Percentiles rank a stretch among this genome's conserved stretches.
phyloP scores from a whole-genome alignment of 2,888 invertebrate species.

The Acholoe squamosa region DNA sequence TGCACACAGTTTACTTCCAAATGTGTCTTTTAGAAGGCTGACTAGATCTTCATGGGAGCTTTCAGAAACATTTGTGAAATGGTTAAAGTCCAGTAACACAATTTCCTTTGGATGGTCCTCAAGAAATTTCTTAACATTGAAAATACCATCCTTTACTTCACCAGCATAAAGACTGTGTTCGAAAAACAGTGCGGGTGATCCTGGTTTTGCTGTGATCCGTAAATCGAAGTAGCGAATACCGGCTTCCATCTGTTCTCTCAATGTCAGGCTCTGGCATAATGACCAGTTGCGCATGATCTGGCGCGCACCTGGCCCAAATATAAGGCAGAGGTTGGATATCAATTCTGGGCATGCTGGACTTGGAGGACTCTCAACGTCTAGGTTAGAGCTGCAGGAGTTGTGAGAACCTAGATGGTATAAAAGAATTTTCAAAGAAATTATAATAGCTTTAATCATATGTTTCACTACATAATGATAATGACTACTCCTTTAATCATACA shows the following conservation, averaged over 20 bases:
- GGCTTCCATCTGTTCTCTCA: conserved; percentile 88
- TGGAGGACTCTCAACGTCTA: conserved; percentile 87
- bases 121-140: conserved; percentile 88
- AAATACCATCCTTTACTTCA: conserved; percentile 87
- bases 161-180: conserved; percentile 92
- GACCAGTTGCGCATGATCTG: conserved; percentile 91
- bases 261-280: conserved; percentile 88
- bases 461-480: no score
- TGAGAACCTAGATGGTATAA: conserved; percentile 96
- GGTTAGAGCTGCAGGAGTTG: conserved; percentile 91
- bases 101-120: conserved; percentile 89
- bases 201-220: conserved; percentile 88
- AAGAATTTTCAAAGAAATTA: no score
- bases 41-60: conserved; percentile 86
- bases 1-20: conserved; percentile 87
- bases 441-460: no score
- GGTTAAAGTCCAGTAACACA: conserved; percentile 92
- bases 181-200: conserved; percentile 86
- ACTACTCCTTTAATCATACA: no score
- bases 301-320: conserved; percentile 80
- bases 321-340: conserved; percentile 86
- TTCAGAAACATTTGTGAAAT: conserved; percentile 90
- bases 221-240: conserved; percentile 94
- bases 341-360: conserved; percentile 90
- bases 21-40: conserved; percentile 85